phyloP scores from a whole-genome alignment of 2,797 vertebrate species.

The Leptatherina wallacei region DNA sequence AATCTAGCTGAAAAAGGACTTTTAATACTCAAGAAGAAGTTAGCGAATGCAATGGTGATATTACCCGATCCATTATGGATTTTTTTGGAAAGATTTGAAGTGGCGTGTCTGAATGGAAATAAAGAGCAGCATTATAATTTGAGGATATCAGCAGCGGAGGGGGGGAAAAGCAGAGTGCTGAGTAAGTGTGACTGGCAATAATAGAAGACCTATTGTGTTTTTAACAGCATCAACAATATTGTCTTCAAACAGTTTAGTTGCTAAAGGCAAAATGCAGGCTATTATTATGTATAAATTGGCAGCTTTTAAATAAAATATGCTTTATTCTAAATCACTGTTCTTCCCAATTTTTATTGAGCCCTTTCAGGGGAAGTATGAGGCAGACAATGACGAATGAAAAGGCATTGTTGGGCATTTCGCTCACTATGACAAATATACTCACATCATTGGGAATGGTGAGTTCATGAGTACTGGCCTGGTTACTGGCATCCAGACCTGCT shows the following conservation, averaged over 20 bases:
- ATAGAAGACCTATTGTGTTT: conserved; percentile 5
- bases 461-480: conserved; percentile 98
- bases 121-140: background rate
- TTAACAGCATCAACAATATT: background rate
- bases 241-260: background rate
- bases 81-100: conserved; percentile 1
- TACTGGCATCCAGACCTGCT: conserved; percentile 97
- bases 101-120: background rate
- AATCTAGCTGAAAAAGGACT: background rate
- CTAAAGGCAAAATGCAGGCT: background rate
- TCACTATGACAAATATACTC: conserved; percentile 80
- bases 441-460: conserved; percentile 99
- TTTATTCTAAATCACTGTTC: conserved; percentile 4
- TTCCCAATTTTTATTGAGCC: background rate
- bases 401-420: background rate
- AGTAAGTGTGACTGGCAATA: background rate
- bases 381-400: background rate
- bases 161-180: conserved; percentile 6
- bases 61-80: background rate
- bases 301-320: background rate
- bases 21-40: background rate
- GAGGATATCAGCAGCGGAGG: background rate
- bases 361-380: background rate
- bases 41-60: background rate
- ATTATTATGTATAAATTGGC: background rate